phyloP scores from a whole-genome alignment of 2,888 invertebrate genomes.

The Dioctria rufipes region DNA sequence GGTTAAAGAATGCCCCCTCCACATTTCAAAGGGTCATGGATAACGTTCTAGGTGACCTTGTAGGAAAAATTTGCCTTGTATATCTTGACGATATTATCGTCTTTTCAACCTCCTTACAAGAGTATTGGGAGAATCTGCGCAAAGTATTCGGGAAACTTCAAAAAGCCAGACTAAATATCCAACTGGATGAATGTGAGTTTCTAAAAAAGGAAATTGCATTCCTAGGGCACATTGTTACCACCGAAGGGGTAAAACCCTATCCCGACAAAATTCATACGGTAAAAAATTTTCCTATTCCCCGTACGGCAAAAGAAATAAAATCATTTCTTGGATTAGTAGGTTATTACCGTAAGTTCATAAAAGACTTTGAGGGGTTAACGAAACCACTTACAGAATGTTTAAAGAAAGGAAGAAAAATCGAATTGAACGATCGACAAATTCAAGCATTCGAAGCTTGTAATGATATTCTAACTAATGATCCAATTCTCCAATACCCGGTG shows the following conservation, averaged over 20 bases:
- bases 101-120: conserved; percentile 58
- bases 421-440: no score
- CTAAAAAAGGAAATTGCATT: conserved; percentile 62
- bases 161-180: conserved; percentile 60
- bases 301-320: conserved; percentile 63
- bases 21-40: conserved; percentile 43
- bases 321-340: conserved; percentile 58
- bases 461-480: no score
- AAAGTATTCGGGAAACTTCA: conserved; percentile 55
- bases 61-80: conserved; percentile 59
- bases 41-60: no score
- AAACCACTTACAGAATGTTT: no score
- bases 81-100: conserved; percentile 64
- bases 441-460: no score
- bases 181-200: conserved; percentile 63
- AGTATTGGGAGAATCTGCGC: conserved; percentile 61
- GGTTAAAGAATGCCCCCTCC: conserved; percentile 36
- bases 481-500: no score
- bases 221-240: conserved; percentile 65
- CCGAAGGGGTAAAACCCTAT: conserved; percentile 65
- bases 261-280: conserved; percentile 64
- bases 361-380: no score
- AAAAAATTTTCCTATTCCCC: conserved; percentile 61
- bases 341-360: no score
- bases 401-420: no score